Evolutionary conservation across 1,140 invertebrate genomes (phyloP), one percentile per base, ranked within the genome.

Genomic region (Cydia splendana): DNA sequence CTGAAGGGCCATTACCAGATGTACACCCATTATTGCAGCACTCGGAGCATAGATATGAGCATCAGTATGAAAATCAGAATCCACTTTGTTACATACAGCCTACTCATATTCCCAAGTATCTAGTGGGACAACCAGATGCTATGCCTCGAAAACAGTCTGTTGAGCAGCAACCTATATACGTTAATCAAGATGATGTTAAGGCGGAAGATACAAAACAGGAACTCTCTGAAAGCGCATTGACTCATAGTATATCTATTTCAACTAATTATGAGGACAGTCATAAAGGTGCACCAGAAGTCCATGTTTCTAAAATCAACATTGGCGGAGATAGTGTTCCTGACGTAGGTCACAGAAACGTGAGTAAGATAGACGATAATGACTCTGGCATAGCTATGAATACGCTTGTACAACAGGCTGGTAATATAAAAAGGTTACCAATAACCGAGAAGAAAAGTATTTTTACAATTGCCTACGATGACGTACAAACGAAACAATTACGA

Each of bases 401-500:
- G 0, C 87, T 95, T 71, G 90, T 94, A 48, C 92, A 93, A 74
- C 90, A 92, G 78, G 83, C 87, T 3, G 85, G 94, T 77, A 91
- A 95, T 89, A 91, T 94, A 83, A 92, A 95, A 82, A 88, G 95
- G 81, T 94, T 97, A 83, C 96, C 97, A 67, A 95, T 98, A 78
- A 95, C 98, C 28, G 97, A 98, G 83, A 98, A 98, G 93, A 98
- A 98, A 85, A 98, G 97, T 87, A 95, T 98, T n/a, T 98, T 98
- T 84, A 98, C 97, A 0, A 98, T 98, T 80, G 97, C 97, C 2
- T 98, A 98, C 85, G 97, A 97, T 85, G 97, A 98, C 85, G 96
- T 98, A 30, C 93, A 94, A 84, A 94, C 92, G 15, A 94, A 93
- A 85, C 92, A 93, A 84, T 77, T 94, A 20, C 81, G 93, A 84